A percentile compares a stretch with the other conserved stretches of the same genome.
These are phyloP conservation scores for Caenorhabditis sp. DNA, from an alignment of 2,888 invertebrate genomes.

Conservation along the genomic window DNA sequence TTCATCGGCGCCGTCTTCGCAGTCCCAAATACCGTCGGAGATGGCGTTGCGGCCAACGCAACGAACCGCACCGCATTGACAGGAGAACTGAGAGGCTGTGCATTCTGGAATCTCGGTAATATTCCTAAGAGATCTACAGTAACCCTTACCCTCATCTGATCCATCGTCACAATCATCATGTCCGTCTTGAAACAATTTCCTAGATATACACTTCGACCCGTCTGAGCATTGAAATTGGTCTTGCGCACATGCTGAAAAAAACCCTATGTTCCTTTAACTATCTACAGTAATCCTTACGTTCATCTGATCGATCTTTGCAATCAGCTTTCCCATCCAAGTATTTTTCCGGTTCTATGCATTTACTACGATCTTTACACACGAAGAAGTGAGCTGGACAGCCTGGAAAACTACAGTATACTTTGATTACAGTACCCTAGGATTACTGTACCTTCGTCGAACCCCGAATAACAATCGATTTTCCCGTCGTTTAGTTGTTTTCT, in stretches of 20 bases:
- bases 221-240: constrained; percentile 71
- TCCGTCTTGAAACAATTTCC: constrained; percentile 72
- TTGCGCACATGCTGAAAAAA: constrained; percentile 71
- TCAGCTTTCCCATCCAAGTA: constrained; percentile 57
- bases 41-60: constrained; percentile 72
- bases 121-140: no score
- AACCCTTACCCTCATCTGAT: constrained; percentile 72
- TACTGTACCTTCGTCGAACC: constrained; percentile 61
- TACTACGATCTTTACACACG: constrained; percentile 60
- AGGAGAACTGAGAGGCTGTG: constrained; percentile 72
- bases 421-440: no score
- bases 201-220: constrained; percentile 70
- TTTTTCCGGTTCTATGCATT: constrained; percentile 58
- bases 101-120: constrained; percentile 73
- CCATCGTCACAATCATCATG: constrained; percentile 73
- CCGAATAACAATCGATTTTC: constrained; percentile 66
- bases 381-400: constrained; percentile 64
- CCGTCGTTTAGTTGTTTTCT: constrained; percentile 57
- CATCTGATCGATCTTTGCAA: constrained; percentile 72
- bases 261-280: neutral
- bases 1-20: constrained; percentile 58
- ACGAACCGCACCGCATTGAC: constrained; percentile 73
- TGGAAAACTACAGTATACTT: no score
- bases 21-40: constrained; percentile 71
- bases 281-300: constrained; percentile 64